These are phyloP conservation scores for Coecobrya sp. DNA, from an alignment of 2,888 invertebrate species.

Conservation along the genomic window DNA sequence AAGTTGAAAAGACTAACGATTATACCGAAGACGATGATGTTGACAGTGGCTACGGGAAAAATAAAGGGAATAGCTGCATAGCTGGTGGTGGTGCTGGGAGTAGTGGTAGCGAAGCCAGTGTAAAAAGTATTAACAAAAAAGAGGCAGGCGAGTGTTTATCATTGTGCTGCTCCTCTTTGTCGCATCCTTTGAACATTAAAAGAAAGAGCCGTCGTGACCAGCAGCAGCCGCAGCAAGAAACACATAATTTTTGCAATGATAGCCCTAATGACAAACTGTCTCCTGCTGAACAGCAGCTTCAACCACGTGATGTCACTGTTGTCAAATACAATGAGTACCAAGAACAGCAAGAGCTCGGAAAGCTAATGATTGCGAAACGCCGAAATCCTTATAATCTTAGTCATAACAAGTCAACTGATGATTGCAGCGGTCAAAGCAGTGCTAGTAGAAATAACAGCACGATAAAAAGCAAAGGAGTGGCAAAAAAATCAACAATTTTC, in stretches of 20 bases:
- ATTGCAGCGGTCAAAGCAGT: conserved; percentile 29
- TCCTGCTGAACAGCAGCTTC: conserved; percentile 44
- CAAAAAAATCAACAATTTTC: conserved; percentile 59
- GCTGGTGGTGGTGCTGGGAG: background rate
- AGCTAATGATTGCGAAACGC: conserved; percentile 55
- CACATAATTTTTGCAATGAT: conserved; percentile 58
- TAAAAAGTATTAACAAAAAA: conserved; percentile 61
- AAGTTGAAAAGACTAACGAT: conserved; percentile 1
- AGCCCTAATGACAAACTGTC: conserved; percentile 58
- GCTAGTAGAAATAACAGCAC: conserved; percentile 31
- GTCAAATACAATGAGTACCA: conserved; percentile 68
- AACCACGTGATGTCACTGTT: conserved; percentile 26
- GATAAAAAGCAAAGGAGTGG: conserved; percentile 22
- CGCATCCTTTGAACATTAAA: conserved; percentile 82
- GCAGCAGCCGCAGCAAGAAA: conserved; percentile 44
- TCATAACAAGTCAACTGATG: conserved; percentile 56
- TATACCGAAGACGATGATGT: conserved; percentile 21
- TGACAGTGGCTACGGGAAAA: conserved; percentile 61
- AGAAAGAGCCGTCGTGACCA: conserved; percentile 64
- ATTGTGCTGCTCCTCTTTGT: conserved; percentile 80
- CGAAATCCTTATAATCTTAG: conserved; percentile 22
- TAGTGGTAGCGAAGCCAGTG: conserved; percentile 21
- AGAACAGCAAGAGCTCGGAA: conserved; percentile 65
- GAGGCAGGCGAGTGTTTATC: conserved; percentile 79
- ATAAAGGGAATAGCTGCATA: conserved; percentile 42